phyloP scores from a whole-genome alignment of 2,797 vertebrate genomes.

The Neomorphus geoffroyi region DNA sequence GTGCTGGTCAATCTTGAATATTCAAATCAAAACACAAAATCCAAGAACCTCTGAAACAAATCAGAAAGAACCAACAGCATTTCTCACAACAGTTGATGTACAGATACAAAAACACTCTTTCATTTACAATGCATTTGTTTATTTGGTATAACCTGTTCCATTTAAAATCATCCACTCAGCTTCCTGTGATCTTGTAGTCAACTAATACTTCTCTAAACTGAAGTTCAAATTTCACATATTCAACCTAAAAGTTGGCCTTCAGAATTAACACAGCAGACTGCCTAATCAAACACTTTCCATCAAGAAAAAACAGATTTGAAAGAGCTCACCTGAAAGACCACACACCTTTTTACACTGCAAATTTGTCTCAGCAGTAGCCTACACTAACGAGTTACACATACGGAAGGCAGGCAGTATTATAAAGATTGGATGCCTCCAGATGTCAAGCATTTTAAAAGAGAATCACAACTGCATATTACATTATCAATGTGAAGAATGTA shows the following conservation, averaged over 20 bases:
- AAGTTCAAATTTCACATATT: not conserved
- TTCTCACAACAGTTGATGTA: not conserved
- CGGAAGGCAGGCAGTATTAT: not conserved
- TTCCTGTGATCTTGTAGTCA: not conserved
- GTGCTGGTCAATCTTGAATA: not conserved
- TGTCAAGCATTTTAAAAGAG: not conserved
- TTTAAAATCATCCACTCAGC: not conserved
- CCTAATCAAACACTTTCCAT: not conserved
- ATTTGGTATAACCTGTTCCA: fast-evolving
- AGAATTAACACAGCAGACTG: not conserved
- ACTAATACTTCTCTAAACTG: not conserved
- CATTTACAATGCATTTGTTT: not conserved
- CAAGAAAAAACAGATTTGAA: not conserved
- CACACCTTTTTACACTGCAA: not conserved
- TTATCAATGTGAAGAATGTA: not conserved
- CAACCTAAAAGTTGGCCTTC: not conserved
- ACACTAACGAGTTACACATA: not conserved
- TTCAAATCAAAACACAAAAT: not conserved
- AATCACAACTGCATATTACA: not conserved
- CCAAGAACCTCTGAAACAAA: not conserved
- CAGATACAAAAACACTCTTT: not conserved
- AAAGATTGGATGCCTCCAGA: not conserved
- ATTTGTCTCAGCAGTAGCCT: not conserved
- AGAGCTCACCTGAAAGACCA: not conserved
- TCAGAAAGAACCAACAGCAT: not conserved